phyloP scores from a whole-genome alignment of 2,888 invertebrate species.

The Eupithecia pulchellata region DNA sequence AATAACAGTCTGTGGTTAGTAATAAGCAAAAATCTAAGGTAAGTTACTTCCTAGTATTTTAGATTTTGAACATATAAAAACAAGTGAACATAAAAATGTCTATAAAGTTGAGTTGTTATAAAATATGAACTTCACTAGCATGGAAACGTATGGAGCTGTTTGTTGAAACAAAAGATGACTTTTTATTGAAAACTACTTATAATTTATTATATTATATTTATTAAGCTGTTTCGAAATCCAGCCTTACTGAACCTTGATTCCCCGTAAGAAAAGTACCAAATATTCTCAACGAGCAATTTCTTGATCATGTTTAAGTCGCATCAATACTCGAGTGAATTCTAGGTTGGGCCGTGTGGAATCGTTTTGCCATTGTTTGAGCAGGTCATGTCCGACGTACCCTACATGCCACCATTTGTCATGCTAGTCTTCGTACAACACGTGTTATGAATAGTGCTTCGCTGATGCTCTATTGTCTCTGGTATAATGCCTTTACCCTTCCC shows the following conservation, averaged over 20 bases:
- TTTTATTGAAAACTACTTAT: neutral
- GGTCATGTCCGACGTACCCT: conserved; percentile 57
- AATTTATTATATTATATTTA: no score
- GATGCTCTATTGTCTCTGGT: conserved; percentile 60
- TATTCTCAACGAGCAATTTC: neutral
- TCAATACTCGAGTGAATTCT: conserved; percentile 16
- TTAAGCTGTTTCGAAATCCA: neutral
- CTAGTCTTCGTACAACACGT: conserved; percentile 51
- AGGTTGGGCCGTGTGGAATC: conserved; percentile 23
- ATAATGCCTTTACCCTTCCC: conserved; percentile 56
- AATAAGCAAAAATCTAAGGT: no score
- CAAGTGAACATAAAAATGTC: neutral
- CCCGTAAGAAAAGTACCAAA: neutral
- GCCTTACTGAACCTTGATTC: neutral
- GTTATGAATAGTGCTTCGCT: conserved; percentile 60
- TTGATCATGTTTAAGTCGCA: neutral
- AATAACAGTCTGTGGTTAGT: no score
- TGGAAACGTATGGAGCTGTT: neutral
- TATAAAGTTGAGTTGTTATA: neutral
- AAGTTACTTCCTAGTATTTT: no score
- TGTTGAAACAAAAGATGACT: neutral
- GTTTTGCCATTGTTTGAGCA: conserved; percentile 54
- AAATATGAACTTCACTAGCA: neutral
- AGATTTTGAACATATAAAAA: neutral
- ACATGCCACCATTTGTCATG: conserved; percentile 68